phyloP scores from a whole-genome alignment of 2,888 invertebrate species.

The Aspidiotus destructor region DNA sequence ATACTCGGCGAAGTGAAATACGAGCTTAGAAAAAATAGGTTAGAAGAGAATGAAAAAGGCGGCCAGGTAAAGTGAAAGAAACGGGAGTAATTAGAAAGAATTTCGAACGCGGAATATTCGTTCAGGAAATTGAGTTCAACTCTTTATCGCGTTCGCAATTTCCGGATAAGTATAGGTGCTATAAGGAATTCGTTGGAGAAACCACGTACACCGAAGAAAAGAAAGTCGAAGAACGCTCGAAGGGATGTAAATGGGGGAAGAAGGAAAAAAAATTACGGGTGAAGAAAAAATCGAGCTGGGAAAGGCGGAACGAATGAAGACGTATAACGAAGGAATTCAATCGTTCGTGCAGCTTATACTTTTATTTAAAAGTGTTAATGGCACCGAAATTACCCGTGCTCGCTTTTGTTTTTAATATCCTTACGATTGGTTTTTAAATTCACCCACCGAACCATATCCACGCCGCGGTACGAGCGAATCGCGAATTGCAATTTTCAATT shows the following conservation, averaged over 20 bases:
- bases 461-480: too few species aligned
- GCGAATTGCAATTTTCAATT: too few species aligned
- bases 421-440: too few species aligned
- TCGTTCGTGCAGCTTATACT: not conserved
- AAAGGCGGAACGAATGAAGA: not conserved
- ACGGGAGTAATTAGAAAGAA: not conserved
- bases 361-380: not conserved
- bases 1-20: too few species aligned
- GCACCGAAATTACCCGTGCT: not conserved
- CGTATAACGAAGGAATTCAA: not conserved
- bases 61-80: not conserved
- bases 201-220: not conserved
- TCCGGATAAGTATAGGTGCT: conserved; percentile 1
- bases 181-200: not conserved
- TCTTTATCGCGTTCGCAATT: conserved; percentile 2
- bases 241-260: not conserved
- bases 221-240: not conserved
- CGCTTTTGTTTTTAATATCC: not conserved
- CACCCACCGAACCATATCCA: too few species aligned
- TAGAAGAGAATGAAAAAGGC: too few species aligned
- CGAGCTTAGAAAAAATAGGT: too few species aligned
- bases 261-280: not conserved
- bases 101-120: not conserved
- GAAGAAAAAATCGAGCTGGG: too few species aligned
- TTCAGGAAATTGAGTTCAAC: conserved; percentile 2